phyloP scores from a whole-genome alignment of 2,113 vertebrate genomes.

The Neodon shergylaensis region DNA sequence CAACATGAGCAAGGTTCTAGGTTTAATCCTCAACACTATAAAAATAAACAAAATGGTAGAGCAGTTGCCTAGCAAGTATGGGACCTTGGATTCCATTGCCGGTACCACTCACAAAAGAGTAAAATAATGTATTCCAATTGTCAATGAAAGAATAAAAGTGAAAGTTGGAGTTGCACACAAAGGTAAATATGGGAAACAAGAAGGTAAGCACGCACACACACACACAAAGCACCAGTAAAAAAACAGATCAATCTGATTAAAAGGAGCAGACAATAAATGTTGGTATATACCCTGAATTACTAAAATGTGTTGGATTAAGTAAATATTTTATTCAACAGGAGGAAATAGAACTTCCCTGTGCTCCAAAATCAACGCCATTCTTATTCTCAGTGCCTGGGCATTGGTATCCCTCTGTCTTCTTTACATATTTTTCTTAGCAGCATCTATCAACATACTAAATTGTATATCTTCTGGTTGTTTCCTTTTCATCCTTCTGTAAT shows the following conservation, averaged over 20 bases:
- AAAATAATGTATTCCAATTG: not conserved
- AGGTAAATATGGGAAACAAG: conserved; percentile 37
- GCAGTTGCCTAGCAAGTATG: not conserved
- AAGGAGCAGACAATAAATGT: not conserved
- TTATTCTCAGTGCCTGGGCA: rapidly evolving
- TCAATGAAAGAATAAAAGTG: not conserved
- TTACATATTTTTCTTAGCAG: not conserved
- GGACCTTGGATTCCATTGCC: not conserved
- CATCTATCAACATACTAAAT: not conserved
- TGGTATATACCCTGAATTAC: not conserved
- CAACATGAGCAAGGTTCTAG: not conserved
- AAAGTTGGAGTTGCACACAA: not conserved
- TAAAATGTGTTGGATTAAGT: conserved; percentile 5
- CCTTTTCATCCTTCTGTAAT: conserved; percentile 11
- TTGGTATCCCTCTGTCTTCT: not conserved
- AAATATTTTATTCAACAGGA: conserved; percentile 22
- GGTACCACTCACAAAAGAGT: not conserved
- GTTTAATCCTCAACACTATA: not conserved
- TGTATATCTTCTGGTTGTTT: not conserved
- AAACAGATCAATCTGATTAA: conserved; percentile 35
- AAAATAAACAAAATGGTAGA: not conserved
- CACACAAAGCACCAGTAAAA: not conserved
- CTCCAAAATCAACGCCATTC: not conserved
- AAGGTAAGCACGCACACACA: not conserved
- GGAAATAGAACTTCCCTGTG: not conserved